Evolutionary conservation across 2,113 vertebrate species (phyloP).

Genomic region (Tamias sibiricus): DNA sequence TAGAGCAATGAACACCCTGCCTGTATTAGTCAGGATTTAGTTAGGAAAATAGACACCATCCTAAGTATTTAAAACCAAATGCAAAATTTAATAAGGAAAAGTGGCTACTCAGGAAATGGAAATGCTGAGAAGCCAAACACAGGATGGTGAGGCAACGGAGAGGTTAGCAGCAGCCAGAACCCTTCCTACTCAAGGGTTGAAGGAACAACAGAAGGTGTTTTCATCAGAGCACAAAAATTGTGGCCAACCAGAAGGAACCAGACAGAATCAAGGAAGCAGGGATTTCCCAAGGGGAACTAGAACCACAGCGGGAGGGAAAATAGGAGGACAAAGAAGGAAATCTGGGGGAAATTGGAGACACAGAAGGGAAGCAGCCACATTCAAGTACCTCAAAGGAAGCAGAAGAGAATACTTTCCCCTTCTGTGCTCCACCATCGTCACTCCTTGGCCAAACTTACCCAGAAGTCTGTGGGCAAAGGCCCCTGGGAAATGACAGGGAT

Average conservation of each 20-base stretch:
- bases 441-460: neutral
- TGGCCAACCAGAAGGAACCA: neutral
- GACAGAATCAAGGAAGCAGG: neutral
- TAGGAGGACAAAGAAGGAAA: too few relatives aligned
- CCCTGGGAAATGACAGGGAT: neutral
- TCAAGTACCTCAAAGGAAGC: neutral
- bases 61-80: slow-evolving; percentile 12
- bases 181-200: neutral
- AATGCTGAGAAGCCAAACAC: slow-evolving; percentile 35
- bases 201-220: neutral
- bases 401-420: neutral
- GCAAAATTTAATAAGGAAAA: slow-evolving; percentile 19
- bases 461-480: neutral
- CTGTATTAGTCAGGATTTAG: slow-evolving; percentile 22
- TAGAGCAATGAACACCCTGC: neutral
- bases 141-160: neutral
- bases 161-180: neutral
- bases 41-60: slow-evolving; percentile 53
- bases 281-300: neutral
- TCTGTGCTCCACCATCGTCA: neutral
- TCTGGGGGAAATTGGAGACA: neutral
- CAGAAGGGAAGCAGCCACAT: neutral
- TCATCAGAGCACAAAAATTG: neutral
- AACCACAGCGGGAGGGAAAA: neutral
- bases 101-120: slow-evolving; percentile 44